Conservation (phyloP, 2,113 vertebrate species). For the Loxodonta africana region DNA sequence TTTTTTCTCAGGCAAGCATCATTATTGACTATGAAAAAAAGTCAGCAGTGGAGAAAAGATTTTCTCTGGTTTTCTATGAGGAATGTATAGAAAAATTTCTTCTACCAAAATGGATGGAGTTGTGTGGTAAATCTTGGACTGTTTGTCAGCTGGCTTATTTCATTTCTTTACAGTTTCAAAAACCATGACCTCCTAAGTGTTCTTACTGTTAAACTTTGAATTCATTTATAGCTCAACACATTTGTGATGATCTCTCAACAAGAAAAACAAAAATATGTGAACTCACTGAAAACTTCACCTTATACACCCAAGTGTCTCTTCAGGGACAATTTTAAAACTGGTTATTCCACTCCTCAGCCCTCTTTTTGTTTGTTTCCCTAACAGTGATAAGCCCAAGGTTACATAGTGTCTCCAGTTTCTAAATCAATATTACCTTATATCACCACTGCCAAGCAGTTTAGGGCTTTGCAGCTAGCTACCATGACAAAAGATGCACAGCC, state of each 20-base stretch:
- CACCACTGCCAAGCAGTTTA: slow-evolving; percentile 91
- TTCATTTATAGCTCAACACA: slow-evolving; percentile 54
- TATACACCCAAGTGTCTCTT: slow-evolving; percentile 48
- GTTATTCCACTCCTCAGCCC: slow-evolving; percentile 77
- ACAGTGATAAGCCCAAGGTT: slow-evolving; percentile 90
- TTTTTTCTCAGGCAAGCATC: slow-evolving; percentile 39
- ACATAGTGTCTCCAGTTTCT: slow-evolving; percentile 96
- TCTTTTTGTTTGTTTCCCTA: slow-evolving; percentile 78
- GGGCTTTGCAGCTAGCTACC: slow-evolving; percentile 97
- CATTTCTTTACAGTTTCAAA: slow-evolving; percentile 61
- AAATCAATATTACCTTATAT: slow-evolving; percentile 97
- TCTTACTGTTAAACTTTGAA: slow-evolving; percentile 40
- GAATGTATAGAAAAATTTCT: neutral
- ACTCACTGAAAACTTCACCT: slow-evolving; percentile 57
- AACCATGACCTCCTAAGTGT: slow-evolving; percentile 31
- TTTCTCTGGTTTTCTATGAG: neutral
- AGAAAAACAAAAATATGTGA: slow-evolving; percentile 55
- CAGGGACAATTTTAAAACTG: slow-evolving; percentile 35
- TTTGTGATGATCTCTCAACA: slow-evolving; percentile 13
- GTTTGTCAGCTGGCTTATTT: neutral
- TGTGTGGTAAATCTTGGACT: neutral
- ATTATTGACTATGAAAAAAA: slow-evolving; percentile 18
- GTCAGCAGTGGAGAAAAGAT: neutral
- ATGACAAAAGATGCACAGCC: slow-evolving; percentile 99
- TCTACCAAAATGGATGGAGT: neutral